Conservation (phyloP, 2,113 vertebrate species). For the Peromyscus leucopus region DNA sequence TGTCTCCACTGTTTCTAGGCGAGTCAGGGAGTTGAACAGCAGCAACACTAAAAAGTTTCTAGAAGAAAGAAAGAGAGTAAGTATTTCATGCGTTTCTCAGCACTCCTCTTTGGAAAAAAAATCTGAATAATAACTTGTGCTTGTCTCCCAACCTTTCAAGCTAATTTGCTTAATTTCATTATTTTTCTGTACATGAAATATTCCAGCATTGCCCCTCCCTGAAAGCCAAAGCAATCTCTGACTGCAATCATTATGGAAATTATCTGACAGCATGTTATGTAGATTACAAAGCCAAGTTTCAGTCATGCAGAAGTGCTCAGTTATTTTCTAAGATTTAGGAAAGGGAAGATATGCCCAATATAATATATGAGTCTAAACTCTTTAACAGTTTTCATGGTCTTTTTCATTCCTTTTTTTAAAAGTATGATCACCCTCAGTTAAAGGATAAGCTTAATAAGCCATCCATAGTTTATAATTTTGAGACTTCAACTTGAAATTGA, state of each 20-base stretch:
- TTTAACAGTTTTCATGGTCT: background rate
- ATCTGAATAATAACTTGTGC: background rate
- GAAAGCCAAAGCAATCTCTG: constrained; percentile 40
- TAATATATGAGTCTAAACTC: background rate
- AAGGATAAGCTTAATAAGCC: background rate
- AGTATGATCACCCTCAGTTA: background rate
- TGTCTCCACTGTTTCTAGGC: constrained; percentile 87
- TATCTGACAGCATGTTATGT: background rate
- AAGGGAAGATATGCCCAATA: background rate
- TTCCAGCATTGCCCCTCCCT: background rate
- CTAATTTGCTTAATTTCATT: constrained; percentile 52
- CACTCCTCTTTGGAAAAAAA: constrained; percentile 54
- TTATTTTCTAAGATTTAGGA: constrained; percentile 40
- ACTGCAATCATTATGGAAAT: constrained; percentile 37
- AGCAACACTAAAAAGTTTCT: constrained; percentile 99
- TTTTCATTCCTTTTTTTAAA: background rate
- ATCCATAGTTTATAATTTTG: background rate
- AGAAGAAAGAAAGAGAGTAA: constrained; percentile 97
- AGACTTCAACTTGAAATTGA: constrained; percentile 19
- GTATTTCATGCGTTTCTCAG: constrained; percentile 75
- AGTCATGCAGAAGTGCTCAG: background rate
- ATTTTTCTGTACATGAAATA: constrained; percentile 53
- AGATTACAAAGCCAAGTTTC: constrained; percentile 51
- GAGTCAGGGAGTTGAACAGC: constrained; percentile 98
- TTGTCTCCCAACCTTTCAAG: background rate